Conservation (phyloP, 2,113 vertebrate genomes). For the Ibidorhyncha struthersii region DNA sequence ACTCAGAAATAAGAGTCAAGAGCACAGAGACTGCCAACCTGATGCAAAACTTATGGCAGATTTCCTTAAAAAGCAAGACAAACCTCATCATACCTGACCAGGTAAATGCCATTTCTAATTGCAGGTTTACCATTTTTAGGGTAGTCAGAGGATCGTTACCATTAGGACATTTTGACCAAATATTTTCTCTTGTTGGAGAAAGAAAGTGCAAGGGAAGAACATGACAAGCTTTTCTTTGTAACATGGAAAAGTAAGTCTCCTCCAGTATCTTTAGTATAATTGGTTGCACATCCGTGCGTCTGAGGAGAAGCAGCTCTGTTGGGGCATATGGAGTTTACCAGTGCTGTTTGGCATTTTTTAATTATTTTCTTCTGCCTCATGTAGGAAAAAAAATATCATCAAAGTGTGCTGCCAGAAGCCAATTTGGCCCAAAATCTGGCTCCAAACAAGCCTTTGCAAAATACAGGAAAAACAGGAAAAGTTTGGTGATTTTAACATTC, state of each 20-base stretch:
- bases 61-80: not conserved
- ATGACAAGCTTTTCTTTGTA: fast-evolving
- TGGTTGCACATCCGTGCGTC: not conserved
- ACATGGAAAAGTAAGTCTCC: not conserved
- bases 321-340: not conserved
- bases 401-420: not conserved
- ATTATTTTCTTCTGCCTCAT: not conserved
- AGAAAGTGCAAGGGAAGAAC: not conserved
- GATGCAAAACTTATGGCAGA: not conserved
- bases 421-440: not conserved
- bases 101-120: not conserved
- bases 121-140: not conserved
- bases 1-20: not conserved
- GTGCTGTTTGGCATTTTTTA: not conserved
- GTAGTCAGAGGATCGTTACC: not conserved
- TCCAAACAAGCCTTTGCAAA: not conserved
- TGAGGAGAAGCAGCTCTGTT: not conserved
- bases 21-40: not conserved
- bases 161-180: not conserved
- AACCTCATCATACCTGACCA: not conserved
- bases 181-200: not conserved
- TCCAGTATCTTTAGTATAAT: not conserved
- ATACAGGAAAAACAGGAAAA: not conserved
- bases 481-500: not conserved
- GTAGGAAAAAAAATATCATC: not conserved